phyloP scores from a whole-genome alignment of 2,113 vertebrate species.

The Gambusia holbrooki region DNA sequence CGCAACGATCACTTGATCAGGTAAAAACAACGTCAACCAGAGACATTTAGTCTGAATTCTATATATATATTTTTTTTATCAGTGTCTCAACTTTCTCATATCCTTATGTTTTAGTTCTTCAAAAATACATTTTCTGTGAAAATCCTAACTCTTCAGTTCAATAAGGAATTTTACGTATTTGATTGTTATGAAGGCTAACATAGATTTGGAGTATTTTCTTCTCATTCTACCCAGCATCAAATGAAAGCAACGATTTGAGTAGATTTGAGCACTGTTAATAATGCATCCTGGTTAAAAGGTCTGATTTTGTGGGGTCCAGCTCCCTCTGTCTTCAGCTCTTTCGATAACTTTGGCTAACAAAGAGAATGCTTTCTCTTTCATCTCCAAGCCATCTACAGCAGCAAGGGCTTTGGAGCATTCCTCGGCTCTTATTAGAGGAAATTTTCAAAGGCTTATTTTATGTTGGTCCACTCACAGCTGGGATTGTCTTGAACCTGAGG shows the following conservation, averaged over 20 bases:
- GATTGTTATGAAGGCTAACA: background rate
- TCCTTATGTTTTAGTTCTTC: no score
- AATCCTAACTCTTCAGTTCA: background rate
- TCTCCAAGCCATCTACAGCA: conserved; percentile 67
- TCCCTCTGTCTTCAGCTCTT: conserved; percentile 41
- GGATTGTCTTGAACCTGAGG: conserved; percentile 60
- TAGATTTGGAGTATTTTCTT: background rate
- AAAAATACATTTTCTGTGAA: background rate
- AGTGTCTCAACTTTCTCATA: no score
- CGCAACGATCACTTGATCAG: conserved; percentile 92
- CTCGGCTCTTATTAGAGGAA: conserved; percentile 59
- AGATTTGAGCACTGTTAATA: conserved; percentile 27
- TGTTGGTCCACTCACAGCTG: conserved; percentile 65
- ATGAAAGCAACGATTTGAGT: conserved; percentile 1
- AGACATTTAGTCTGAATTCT: background rate
- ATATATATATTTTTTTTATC: background rate
- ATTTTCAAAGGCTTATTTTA: conserved; percentile 75
- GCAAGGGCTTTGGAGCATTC: conserved; percentile 57
- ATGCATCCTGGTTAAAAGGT: conserved; percentile 26
- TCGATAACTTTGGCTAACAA: conserved; percentile 76
- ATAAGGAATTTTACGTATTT: background rate
- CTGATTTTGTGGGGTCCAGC: conserved; percentile 39
- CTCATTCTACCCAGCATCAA: background rate
- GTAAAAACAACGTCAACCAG: conserved; percentile 74
- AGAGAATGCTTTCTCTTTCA: conserved; percentile 77